phyloP scores from a whole-genome alignment of 2,888 invertebrate genomes.

The Geotrupes spiniger region DNA sequence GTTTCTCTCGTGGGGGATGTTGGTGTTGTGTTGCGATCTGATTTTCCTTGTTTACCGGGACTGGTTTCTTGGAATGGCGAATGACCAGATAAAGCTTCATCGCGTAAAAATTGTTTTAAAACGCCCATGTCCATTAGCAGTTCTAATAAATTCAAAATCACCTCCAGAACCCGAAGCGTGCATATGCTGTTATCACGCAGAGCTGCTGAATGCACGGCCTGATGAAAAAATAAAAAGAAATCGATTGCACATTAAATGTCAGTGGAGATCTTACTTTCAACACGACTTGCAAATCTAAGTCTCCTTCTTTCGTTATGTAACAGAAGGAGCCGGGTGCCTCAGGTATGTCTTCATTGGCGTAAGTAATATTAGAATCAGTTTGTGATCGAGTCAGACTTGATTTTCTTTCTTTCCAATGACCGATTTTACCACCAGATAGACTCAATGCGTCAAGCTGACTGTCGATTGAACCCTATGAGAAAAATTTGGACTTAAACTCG shows the following conservation, averaged over 20 bases:
- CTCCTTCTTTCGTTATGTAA: conserved; percentile 94
- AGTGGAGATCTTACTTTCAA: conserved; percentile 60
- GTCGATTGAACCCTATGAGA: conserved; percentile 78
- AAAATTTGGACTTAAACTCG: conserved; percentile 9
- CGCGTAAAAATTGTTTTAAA: conserved; percentile 58
- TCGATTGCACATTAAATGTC: conserved; percentile 11
- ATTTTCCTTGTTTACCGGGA: conserved; percentile 24
- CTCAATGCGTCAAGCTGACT: conserved; percentile 77
- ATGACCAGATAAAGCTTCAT: conserved; percentile 52
- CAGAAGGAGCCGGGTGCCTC: conserved; percentile 86
- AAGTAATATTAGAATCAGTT: conserved; percentile 90
- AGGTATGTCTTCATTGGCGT: conserved; percentile 79
- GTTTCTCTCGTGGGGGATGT: conserved; percentile 44
- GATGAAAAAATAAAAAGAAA: conserved; percentile 36
- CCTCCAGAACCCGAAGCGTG: conserved; percentile 87
- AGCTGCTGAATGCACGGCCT: conserved; percentile 85
- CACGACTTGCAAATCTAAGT: conserved; percentile 87
- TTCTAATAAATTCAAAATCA: conserved; percentile 88
- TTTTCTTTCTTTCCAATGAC: conserved; percentile 64
- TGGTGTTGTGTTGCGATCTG: conserved; percentile 13
- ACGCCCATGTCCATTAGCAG: conserved; percentile 88
- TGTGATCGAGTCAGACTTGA: conserved; percentile 79
- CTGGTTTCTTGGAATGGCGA: conserved; percentile 34
- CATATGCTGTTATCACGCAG: conserved; percentile 81
- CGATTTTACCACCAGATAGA: conserved; percentile 55